Conservation (phyloP, 2,888 invertebrate species). For the Zonitis immaculata region DNA sequence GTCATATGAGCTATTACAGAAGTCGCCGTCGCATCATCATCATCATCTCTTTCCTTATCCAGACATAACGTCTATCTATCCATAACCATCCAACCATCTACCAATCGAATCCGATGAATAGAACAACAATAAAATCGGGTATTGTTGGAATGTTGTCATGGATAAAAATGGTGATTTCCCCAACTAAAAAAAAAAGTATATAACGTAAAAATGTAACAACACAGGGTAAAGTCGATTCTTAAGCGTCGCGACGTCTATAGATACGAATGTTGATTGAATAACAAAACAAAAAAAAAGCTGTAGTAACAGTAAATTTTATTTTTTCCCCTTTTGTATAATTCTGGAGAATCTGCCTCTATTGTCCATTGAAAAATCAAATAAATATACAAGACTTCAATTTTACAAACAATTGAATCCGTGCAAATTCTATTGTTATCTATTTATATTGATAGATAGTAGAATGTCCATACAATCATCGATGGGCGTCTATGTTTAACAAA, state of each 20-base stretch:
- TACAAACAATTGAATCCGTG: conserved; percentile 17
- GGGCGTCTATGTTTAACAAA: conserved; percentile 10
- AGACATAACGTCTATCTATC: no score
- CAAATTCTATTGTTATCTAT: conserved; percentile 8
- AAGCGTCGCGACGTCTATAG: conserved; percentile 5
- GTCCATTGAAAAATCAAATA: conserved; percentile 7
- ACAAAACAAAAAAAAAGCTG: no score
- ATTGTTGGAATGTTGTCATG: conserved; percentile 46
- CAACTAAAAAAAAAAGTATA: conserved; percentile 40
- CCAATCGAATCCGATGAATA: conserved; percentile 35
- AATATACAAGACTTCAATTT: conserved; percentile 16
- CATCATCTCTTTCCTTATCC: neutral
- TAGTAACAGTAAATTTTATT: neutral
- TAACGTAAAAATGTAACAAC: conserved; percentile 43
- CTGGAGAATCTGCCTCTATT: neutral
- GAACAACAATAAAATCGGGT: conserved; percentile 40
- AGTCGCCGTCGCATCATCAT: conserved; percentile 34
- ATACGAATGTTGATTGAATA: no score
- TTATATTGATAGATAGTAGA: neutral
- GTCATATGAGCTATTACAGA: conserved; percentile 47
- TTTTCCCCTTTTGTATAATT: neutral
- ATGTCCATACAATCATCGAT: conserved; percentile 10
- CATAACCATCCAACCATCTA: conserved; percentile 10
- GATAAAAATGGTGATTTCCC: conserved; percentile 45
- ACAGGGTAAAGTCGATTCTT: neutral